Evolutionary conservation across 2,797 vertebrate genomes (phyloP).

Genomic region (Melanogrammus aeglefinus): DNA sequence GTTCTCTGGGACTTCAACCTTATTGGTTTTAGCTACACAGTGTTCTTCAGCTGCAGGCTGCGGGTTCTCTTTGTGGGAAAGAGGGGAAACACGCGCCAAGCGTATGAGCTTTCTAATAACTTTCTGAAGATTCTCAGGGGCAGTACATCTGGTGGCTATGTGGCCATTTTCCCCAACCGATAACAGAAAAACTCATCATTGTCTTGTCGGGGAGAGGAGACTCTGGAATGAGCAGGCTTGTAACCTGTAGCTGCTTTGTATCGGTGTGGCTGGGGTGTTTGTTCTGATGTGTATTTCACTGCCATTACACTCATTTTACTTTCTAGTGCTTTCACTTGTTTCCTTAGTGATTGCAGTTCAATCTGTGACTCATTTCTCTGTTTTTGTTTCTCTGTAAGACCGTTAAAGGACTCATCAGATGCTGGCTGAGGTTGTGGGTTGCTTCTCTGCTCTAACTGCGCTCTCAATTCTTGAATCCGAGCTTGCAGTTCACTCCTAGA

Average conservation of each 20-base stretch:
- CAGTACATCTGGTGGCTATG: too few species aligned
- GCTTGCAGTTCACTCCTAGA: not conserved
- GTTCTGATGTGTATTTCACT: not conserved
- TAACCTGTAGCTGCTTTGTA: constrained; percentile 4
- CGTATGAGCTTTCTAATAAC: not conserved
- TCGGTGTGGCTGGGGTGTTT: not conserved
- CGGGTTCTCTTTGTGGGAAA: not conserved
- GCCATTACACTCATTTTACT: constrained; percentile 4
- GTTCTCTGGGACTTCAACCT: not conserved
- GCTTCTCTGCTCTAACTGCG: not conserved
- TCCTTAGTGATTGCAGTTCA: not conserved
- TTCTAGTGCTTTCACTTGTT: constrained; percentile 6
- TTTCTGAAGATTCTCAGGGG: not conserved
- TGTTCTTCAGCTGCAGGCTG: not conserved
- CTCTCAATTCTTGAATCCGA: not conserved
- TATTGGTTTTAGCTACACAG: not conserved
- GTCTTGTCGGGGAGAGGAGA: not conserved
- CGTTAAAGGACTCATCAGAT: not conserved
- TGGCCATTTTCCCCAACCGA: too few species aligned
- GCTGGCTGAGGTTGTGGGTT: not conserved
- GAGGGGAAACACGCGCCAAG: not conserved
- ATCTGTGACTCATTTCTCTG: constrained; percentile 1
- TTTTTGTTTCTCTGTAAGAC: not conserved
- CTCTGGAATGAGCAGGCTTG: not conserved
- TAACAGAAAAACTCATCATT: constrained; percentile 1